These are phyloP conservation scores for Camelus dromedarius DNA, from an alignment of 2,113 vertebrate genomes.

Conservation along the genomic window DNA sequence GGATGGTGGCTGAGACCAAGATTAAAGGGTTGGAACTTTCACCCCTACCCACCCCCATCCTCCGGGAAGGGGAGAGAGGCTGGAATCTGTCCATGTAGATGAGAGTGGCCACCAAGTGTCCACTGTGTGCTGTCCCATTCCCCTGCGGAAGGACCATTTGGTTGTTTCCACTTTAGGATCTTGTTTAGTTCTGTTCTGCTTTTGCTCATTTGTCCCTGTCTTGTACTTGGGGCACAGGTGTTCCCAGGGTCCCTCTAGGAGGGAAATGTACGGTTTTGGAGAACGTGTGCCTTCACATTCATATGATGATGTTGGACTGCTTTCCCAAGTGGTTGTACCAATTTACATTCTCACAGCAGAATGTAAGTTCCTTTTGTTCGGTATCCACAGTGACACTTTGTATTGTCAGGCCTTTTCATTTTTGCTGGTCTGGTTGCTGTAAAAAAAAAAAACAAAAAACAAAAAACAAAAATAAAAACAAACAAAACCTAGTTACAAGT, in stretches of 20 bases:
- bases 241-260: not conserved
- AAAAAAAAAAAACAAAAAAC: not conserved
- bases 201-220: not conserved
- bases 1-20: not conserved
- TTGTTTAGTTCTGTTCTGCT: not conserved
- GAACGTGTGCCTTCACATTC: accelerated
- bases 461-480: not conserved
- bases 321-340: not conserved
- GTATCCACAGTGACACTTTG: not conserved
- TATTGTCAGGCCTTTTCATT: not conserved
- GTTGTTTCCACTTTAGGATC: not conserved
- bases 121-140: not conserved
- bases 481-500: not conserved
- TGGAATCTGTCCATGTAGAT: not conserved
- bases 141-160: too few relatives aligned
- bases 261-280: not conserved
- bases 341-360: not conserved
- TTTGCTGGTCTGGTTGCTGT: not conserved
- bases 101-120: not conserved
- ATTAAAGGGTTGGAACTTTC: not conserved
- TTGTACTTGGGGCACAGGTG: not conserved
- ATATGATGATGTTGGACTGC: not conserved
- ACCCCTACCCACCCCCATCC: not conserved
- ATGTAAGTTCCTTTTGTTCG: not conserved
- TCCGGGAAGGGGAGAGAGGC: not conserved